Base-by-base conservation (phyloP, 2,888 invertebrate species). In the Tinea semifulvella region DNA sequence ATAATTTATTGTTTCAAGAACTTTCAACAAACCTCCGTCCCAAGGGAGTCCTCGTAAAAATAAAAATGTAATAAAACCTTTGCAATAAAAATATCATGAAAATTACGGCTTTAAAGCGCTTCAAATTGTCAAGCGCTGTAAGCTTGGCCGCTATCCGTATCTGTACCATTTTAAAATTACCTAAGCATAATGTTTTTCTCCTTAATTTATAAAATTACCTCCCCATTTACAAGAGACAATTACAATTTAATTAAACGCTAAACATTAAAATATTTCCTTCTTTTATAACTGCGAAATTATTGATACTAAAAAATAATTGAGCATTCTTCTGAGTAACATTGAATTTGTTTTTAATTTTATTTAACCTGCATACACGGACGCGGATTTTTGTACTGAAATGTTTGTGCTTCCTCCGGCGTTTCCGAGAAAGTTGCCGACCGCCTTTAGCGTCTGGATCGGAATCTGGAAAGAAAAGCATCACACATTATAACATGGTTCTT, bases 401-500 rank as follows among this genome's bases (percentile, higher is more conserved):
- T 60, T 71, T 14, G 80, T 79, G 44, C 61, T 65, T 28, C 56
- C 65, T 10, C 72, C 80, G 3, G 76, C 73, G 56, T 85, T 86
- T 43, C 79, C 82, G 10, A 88, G 65, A 45, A 88, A 71, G 55
- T 80, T 82, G 49, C 84, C 84, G 1, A 88, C 88, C 35, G 88
- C 87, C 54, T 74, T 80, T 48, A 88, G 59, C 2, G 88, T 83
- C 11, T 86, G 82, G 56, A 87, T 86, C 18, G 88, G 88, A 53
- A 88, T 88, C 88, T 88, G 73, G 27, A 79, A 75, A 54, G 25
- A 45, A 44, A 16, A 17, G 31, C 22, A 22, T 35, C 45, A 40
- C 17, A 14, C 16, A 19, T 25, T 39, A 39, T 16, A 19, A 39
- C 13, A 16, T 26, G 3, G 5, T 16, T 26, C 25, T 42, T 42